Evolutionary conservation across 2,888 invertebrate genomes (phyloP).

Genomic region (Onthophagus sagittarius): DNA sequence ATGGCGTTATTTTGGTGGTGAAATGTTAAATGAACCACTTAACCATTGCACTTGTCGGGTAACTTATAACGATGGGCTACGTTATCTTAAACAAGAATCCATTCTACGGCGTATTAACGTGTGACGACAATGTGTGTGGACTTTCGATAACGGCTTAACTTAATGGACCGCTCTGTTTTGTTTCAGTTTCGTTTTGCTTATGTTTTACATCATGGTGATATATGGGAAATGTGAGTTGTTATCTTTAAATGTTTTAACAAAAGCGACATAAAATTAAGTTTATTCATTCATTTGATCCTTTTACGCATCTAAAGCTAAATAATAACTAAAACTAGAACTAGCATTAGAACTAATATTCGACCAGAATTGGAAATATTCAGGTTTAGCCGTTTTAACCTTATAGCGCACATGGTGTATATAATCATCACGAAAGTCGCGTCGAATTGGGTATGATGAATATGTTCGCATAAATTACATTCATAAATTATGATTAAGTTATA

Average conservation of each 20-base stretch:
- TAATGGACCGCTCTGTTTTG: slow-evolving; percentile 3
- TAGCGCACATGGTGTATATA: too few relatives aligned
- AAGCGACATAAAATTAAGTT: too few relatives aligned
- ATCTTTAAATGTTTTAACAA: neutral
- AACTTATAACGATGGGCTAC: neutral
- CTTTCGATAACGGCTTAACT: neutral
- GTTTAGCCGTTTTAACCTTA: too few relatives aligned
- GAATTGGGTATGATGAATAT: too few relatives aligned
- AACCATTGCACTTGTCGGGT: slow-evolving; percentile 22
- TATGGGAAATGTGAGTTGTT: neutral
- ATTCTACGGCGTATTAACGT: neutral
- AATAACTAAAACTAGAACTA: too few relatives aligned
- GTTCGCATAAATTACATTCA: too few relatives aligned
- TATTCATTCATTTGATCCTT: too few relatives aligned
- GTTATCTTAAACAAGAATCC: neutral
- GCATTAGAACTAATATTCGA: too few relatives aligned
- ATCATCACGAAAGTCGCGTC: too few relatives aligned
- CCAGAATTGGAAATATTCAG: too few relatives aligned
- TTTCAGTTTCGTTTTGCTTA: slow-evolving; percentile 10
- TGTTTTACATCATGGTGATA: neutral
- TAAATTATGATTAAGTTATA: too few relatives aligned
- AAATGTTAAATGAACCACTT: slow-evolving; percentile 28
- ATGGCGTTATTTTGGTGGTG: slow-evolving; percentile 28
- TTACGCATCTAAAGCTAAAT: too few relatives aligned
- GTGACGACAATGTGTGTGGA: neutral